Conservation (phyloP, 2,888 invertebrate genomes). For the Acrocyrtus sp. region DNA sequence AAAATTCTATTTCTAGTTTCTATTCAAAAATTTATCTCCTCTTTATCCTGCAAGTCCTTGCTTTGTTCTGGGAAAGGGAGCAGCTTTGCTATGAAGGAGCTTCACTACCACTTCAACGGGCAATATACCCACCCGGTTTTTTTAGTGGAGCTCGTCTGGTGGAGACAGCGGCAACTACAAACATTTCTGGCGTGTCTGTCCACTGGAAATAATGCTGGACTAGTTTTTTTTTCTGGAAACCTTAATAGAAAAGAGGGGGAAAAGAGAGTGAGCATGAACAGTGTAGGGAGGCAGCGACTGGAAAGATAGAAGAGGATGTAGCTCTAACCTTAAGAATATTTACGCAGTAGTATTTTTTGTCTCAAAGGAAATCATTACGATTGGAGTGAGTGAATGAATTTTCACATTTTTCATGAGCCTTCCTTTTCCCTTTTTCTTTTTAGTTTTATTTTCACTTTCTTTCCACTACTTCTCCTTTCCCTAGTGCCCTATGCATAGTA, state of each 20-base stretch:
- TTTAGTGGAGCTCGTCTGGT: conserved; percentile 16
- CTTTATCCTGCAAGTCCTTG: conserved; percentile 6
- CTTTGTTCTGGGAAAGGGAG: conserved; percentile 8
- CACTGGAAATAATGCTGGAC: not conserved
- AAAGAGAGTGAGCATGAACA: not conserved
- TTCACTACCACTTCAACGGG: no score
- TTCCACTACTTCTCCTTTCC: conserved; percentile 25
- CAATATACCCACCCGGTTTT: not conserved
- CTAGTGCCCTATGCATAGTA: conserved; percentile 41
- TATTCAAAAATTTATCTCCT: conserved; percentile 40
- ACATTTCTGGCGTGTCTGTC: conserved; percentile 32
- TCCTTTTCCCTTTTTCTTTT: conserved; percentile 20
- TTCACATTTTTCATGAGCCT: conserved; percentile 63
- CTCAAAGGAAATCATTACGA: conserved; percentile 63
- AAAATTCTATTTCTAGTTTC: not conserved
- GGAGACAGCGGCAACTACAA: conserved; percentile 48
- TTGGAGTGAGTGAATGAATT: conserved; percentile 63
- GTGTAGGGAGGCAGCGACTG: not conserved
- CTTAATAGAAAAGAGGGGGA: conserved; percentile 44
- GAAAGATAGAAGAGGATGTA: not conserved
- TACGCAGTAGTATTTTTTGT: conserved; percentile 33
- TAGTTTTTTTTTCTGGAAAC: conserved; percentile 11
- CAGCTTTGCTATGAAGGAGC: no score
- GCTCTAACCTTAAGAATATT: no score
- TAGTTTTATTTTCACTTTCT: conserved; percentile 26